Evolutionary conservation across 2,797 vertebrate species (phyloP).

Genomic region (Mareca strepera): DNA sequence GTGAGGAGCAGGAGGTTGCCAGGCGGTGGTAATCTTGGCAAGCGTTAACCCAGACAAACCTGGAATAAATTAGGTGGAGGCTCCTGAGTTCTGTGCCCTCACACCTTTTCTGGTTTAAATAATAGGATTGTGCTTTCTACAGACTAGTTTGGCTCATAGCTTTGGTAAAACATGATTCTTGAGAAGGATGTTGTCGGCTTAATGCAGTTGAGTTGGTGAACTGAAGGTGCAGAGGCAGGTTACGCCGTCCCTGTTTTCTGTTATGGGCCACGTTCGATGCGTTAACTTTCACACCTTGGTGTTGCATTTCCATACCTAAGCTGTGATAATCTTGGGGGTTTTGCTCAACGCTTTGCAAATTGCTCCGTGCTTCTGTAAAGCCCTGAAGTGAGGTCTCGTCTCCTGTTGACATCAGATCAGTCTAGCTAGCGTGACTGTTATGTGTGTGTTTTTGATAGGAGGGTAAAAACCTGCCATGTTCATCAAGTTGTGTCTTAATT

Average conservation of each 20-base stretch:
- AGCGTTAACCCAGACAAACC: not conserved
- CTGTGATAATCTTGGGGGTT: conserved; percentile 26
- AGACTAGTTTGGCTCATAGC: not conserved
- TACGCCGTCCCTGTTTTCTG: not conserved
- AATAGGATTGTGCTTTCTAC: not conserved
- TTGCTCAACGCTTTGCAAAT: conserved; percentile 33
- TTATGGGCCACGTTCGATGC: not conserved
- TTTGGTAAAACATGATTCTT: not conserved
- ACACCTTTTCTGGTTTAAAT: not conserved
- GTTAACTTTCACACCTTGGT: conserved; percentile 43
- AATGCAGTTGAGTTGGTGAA: not conserved
- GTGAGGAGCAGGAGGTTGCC: not conserved
- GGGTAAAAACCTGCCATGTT: not conserved
- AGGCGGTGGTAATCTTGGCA: conserved; percentile 2
- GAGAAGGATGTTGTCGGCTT: not conserved
- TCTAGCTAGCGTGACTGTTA: not conserved
- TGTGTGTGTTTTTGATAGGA: not conserved
- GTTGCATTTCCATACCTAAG: conserved; percentile 1
- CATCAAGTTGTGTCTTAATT: not conserved
- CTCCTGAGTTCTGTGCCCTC: not conserved
- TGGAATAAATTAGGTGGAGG: not conserved
- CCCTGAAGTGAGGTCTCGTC: not conserved
- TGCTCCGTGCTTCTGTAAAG: not conserved
- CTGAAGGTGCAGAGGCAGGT: not conserved
- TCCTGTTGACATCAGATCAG: not conserved